phyloP scores from a whole-genome alignment of 1,140 invertebrate genomes.

The Cotesia vestalis region DNA sequence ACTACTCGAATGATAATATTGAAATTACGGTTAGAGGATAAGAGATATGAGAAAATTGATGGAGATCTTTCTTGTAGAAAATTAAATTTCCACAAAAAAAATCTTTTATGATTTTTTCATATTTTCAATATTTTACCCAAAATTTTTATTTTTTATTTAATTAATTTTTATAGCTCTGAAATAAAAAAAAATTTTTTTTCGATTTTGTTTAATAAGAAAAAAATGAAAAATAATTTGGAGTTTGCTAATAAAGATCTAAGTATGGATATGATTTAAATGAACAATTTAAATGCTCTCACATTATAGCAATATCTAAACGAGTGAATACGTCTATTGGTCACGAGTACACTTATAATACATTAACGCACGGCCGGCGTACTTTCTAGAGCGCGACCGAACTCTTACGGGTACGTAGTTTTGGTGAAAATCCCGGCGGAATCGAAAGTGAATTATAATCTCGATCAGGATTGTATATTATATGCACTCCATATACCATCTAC shows the following conservation, averaged over 20 bases:
- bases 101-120: too few species aligned
- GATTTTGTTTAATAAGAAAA: too few species aligned
- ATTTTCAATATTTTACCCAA: too few species aligned
- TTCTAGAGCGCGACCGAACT: constrained; percentile 37
- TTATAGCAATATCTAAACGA: background rate
- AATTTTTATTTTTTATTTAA: too few species aligned
- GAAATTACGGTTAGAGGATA: too few species aligned
- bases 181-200: too few species aligned
- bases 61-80: too few species aligned
- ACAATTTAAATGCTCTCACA: background rate
- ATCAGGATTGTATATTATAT: constrained; percentile 1
- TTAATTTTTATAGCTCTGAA: too few species aligned
- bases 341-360: constrained; percentile 27
- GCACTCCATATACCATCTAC: background rate
- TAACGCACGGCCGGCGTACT: constrained; percentile 31
- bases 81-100: too few species aligned
- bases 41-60: too few species aligned
- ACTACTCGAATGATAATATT: too few species aligned
- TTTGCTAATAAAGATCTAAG: constrained; percentile 1
- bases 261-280: background rate
- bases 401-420: constrained; percentile 32
- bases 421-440: constrained; percentile 39
- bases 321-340: constrained; percentile 18
- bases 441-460: constrained; percentile 42
- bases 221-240: too few species aligned